Evolutionary conservation across 1,140 invertebrate species (phyloP).

Genomic region (Melipona quadrifasciata): DNA sequence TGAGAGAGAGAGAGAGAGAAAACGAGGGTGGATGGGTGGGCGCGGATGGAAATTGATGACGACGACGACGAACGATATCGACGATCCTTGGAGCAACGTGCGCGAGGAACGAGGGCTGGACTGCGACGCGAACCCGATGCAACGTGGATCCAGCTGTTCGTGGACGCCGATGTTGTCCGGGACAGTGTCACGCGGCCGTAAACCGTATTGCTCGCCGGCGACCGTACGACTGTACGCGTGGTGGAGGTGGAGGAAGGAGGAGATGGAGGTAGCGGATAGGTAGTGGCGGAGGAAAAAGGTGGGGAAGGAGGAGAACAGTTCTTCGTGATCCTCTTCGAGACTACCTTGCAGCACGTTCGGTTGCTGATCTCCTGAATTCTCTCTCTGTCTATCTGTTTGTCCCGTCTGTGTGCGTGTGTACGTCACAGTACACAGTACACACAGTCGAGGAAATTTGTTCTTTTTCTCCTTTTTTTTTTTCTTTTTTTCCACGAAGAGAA

Average conservation of each 20-base stretch:
- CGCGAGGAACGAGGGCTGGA: background rate
- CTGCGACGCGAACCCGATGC: background rate
- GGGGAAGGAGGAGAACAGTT: slow-evolving; percentile 47
- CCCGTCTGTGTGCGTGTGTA: too few relatives aligned
- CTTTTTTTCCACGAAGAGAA: background rate
- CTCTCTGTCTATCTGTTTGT: background rate
- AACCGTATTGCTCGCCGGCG: slow-evolving; percentile 69
- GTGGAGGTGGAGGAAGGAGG: slow-evolving; percentile 61
- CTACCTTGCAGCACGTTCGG: slow-evolving; percentile 39
- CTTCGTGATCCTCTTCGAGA: slow-evolving; percentile 64
- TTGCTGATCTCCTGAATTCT: slow-evolving; percentile 50
- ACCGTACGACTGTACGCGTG: slow-evolving; percentile 67
- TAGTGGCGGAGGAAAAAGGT: slow-evolving; percentile 39
- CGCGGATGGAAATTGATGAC: too few relatives aligned
- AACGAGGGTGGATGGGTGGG: too few relatives aligned
- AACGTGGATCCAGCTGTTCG: slow-evolving; percentile 65
- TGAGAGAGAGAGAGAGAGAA: too few relatives aligned
- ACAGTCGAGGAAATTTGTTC: background rate
- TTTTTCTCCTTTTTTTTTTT: background rate
- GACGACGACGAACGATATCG: background rate
- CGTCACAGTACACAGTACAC: too few relatives aligned
- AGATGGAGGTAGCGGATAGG: slow-evolving; percentile 45
- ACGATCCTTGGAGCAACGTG: background rate
- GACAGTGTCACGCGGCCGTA: slow-evolving; percentile 61
- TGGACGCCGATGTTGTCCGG: slow-evolving; percentile 57